Conservation (phyloP, 2,797 vertebrate species). For the Smutsia temminckii region DNA sequence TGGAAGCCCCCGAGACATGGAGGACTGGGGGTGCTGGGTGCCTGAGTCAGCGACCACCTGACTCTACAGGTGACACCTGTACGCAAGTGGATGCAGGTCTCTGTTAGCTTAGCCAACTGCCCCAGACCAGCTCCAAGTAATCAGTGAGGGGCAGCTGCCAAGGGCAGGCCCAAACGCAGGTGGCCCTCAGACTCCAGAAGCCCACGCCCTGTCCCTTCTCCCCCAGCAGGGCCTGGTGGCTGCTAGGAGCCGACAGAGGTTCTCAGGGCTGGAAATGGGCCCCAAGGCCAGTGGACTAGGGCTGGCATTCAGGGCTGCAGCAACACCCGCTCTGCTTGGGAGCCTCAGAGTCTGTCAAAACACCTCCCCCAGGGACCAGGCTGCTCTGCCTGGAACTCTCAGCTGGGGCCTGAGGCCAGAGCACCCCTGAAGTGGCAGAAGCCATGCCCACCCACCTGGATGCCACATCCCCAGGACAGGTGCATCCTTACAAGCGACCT, state of each 20-base stretch:
- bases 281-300: fast-evolving
- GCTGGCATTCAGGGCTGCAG: too few species aligned
- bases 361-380: fast-evolving
- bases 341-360: neutral
- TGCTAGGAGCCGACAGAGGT: too few species aligned
- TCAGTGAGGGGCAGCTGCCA: neutral
- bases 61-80: neutral
- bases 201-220: neutral
- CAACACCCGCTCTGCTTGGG: neutral
- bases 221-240: fast-evolving
- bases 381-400: neutral
- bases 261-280: too few species aligned
- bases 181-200: neutral
- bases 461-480: fast-evolving
- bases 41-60: fast-evolving
- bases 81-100: fast-evolving
- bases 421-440: neutral
- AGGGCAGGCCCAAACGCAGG: neutral
- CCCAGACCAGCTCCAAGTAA: neutral
- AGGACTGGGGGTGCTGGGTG: fast-evolving
- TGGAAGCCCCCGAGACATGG: neutral
- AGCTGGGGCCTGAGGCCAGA: neutral
- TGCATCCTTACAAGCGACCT: fast-evolving
- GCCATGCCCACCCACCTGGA: fast-evolving
- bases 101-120: fast-evolving